Percentiles rank a stretch among this genome's conserved stretches.
These are phyloP conservation scores for Torymus tubicola DNA, from an alignment of 2,888 invertebrate genomes.

Conservation along the genomic window DNA sequence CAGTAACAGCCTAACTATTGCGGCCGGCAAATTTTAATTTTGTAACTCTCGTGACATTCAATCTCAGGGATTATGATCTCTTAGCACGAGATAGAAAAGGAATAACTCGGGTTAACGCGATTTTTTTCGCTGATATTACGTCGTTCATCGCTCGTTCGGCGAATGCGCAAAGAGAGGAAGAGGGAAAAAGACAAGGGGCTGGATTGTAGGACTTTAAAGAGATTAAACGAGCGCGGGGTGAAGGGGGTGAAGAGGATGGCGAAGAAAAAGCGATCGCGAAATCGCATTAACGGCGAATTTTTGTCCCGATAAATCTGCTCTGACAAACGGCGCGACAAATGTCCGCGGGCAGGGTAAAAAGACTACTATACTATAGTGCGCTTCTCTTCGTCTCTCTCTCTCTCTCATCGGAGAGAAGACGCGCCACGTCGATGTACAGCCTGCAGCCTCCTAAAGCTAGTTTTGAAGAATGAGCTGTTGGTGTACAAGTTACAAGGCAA, in stretches of 20 bases:
- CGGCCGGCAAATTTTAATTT: conserved; percentile 53
- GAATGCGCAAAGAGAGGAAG: not conserved
- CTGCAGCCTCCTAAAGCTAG: conserved; percentile 5
- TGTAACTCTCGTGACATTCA: conserved; percentile 45
- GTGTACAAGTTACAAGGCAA: conserved; percentile 35
- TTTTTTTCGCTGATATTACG: conserved; percentile 44
- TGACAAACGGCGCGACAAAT: conserved; percentile 38
- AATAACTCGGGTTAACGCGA: conserved; percentile 42
- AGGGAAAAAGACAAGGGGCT: not conserved
- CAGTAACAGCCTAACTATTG: not conserved
- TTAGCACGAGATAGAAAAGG: conserved; percentile 9
- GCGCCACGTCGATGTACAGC: conserved; percentile 7
- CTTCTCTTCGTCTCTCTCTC: no score
- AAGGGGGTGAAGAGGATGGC: not conserved
- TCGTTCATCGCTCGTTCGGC: not conserved
- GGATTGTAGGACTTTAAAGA: conserved; percentile 37
- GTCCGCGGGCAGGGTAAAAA: not conserved
- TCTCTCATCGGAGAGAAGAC: no score
- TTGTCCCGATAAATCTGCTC: conserved; percentile 47
- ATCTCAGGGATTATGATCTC: conserved; percentile 56
- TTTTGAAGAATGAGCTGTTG: conserved; percentile 43
- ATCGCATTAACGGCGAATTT: conserved; percentile 40
- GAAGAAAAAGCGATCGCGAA: conserved; percentile 22
- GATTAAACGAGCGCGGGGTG: conserved; percentile 30
- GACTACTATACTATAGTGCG: not conserved